Base-by-base conservation (phyloP, 2,113 vertebrate genomes). In the Urocolius indicus region DNA sequence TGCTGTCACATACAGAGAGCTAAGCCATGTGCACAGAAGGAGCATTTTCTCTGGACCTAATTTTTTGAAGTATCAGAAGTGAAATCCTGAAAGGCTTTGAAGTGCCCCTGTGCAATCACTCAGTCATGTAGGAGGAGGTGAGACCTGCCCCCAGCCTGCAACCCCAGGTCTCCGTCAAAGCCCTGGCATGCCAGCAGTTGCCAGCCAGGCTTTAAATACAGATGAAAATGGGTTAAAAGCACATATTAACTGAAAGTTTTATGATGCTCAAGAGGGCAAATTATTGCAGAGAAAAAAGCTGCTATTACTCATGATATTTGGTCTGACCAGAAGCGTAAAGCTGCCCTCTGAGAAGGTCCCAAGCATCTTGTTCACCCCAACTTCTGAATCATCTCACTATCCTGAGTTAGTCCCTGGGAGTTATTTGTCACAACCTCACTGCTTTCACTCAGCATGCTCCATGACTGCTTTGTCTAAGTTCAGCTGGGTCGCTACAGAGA, bases 391-490 rank as follows among this genome's bases (percentile, higher is more conserved):
- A 17, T 69, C 29, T 58, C 36, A 9, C 19, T n/a, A 8, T 46
- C 57, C 16, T 0, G 0, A 27, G n/a, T 54, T 41, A 19, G 29
- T 43, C 45, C 57, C 41, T 49, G 41, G 74, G 48, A 65, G n/a
- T 52, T 0, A 2, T 23, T 36, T 67, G 26, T 49, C 54, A 51
- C 1, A 5, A 16, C 57, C 68, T 16, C 2, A 0, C 34, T 2
- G 10, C 24, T 32, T 46, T 30, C 34, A 2, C 38, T 72, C 65
- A 34, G 20, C 14, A 43, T 71, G 41, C 26, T 58, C 49, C 45
- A 16, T 1, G 1, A n/a, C 62, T 34, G 4, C 48, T 18, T 43
- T 17, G 11, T 43, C 16, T 79, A 45, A 75, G 22, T 51, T 26
- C 71, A 87, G n/a, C 26, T 2, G 1, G 26, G 36, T 41, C 3